Base-by-base conservation (phyloP, 2,888 invertebrate genomes). In the Amorpha juglandis region DNA sequence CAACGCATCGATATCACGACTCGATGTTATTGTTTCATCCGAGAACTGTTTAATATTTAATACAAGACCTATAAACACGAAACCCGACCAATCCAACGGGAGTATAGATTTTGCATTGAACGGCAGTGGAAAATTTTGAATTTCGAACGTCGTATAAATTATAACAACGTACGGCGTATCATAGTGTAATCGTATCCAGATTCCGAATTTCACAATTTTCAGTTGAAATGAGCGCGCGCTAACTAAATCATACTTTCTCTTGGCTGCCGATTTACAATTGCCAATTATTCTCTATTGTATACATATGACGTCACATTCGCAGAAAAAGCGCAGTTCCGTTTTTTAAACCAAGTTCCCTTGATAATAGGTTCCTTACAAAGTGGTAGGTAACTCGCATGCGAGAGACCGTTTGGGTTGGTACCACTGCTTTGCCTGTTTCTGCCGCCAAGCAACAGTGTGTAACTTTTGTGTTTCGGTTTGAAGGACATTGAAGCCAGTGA, bases 11-110 rank as follows among this genome's bases (percentile, higher is more conserved):
- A 85, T 81, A 81, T 82, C 84, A 86, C 83, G 83, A 83, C 86
- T 83, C 81, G 80, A 76, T 81, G 82, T 83, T 84, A 82, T 84
- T 83, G 80, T 83, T 80, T 76, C 81, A 79, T 74, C 80, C 76
- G 81, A 80, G 79, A 86, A 79, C 83, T 87, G 81, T 83, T 91
- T 82, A 90, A 92, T 92, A 91, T 91, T 58, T 88, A 81, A 90
- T 84, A 72, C 69, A 68, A 69, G 68, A 71, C 71, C 76, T 79
- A 79, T 33, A 58, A 82, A 83, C 76, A 78, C 71, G 72, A 71
- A 78, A 78, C 78, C 74, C 75, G 68, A 69, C 73, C 76, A 75
- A 55, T 78, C 78, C 78, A 80, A 76, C 74, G 71, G 76, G 73
- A 78, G 72, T 67, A 69, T 67, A 66, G 70, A 78, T 85, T 84